phyloP scores from a whole-genome alignment of 2,797 vertebrate genomes.

The Ceryle rudis region DNA sequence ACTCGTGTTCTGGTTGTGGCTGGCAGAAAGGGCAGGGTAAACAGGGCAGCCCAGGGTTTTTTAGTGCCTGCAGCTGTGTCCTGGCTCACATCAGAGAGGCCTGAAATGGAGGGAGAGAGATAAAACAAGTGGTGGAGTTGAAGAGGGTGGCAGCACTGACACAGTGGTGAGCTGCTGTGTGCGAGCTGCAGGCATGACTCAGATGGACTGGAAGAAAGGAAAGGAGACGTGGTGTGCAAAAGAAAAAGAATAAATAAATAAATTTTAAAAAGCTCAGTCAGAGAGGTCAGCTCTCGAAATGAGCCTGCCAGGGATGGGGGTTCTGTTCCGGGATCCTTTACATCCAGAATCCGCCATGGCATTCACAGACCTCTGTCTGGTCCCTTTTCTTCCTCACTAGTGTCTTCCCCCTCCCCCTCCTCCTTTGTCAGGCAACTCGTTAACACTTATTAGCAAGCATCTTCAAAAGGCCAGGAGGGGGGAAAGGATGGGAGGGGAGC shows the following conservation, averaged over 20 bases:
- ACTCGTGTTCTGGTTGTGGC: too few relatives aligned
- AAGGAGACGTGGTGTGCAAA: background rate
- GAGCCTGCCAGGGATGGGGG: background rate
- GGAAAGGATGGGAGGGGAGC: constrained; percentile 38
- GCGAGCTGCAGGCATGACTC: background rate
- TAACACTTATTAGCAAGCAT: constrained; percentile 73
- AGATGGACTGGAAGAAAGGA: constrained; percentile 11
- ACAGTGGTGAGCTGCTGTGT: background rate
- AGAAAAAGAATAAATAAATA: background rate
- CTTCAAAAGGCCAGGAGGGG: constrained; percentile 61
- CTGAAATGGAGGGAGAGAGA: background rate
- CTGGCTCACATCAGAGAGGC: background rate
- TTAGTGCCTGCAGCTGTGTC: background rate
- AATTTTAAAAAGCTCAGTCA: background rate
- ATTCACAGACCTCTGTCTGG: constrained; percentile 3
- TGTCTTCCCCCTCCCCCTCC: constrained; percentile 17
- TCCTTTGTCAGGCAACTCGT: constrained; percentile 66
- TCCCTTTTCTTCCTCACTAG: constrained; percentile 36
- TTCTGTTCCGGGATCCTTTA: background rate
- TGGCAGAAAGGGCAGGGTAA: background rate
- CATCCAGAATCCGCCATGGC: background rate
- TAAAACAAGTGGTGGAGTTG: background rate
- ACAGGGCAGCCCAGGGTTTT: background rate
- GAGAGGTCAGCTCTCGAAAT: background rate
- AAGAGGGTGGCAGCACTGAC: background rate